phyloP scores from a whole-genome alignment of 1,140 invertebrate genomes.

The Anastatus disparis region DNA sequence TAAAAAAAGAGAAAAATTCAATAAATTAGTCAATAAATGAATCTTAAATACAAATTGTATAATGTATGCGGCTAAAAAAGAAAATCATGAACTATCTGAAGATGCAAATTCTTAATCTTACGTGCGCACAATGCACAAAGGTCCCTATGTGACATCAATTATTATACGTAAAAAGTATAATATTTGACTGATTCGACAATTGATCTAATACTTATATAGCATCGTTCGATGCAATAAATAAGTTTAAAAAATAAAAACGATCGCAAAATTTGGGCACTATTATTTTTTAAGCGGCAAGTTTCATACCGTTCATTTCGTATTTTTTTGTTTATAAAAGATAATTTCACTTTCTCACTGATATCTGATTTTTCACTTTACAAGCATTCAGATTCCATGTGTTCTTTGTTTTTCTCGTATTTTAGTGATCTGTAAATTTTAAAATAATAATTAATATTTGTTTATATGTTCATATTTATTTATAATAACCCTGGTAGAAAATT shows the following conservation, averaged over 20 bases:
- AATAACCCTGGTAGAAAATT: no score
- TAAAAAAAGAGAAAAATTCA: background rate
- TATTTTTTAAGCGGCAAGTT: background rate
- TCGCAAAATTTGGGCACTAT: conserved; percentile 1
- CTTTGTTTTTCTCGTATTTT: conserved; percentile 42
- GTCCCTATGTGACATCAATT: background rate
- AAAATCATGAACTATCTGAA: no score
- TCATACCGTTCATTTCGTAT: background rate
- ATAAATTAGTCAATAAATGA: background rate
- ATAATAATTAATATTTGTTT: no score
- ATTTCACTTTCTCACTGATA: conserved; percentile 14
- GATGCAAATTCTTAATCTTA: conserved; percentile 10
- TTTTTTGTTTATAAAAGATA: background rate
- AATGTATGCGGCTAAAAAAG: no score
- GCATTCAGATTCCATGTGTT: conserved; percentile 48
- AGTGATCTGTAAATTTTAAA: conserved; percentile 17
- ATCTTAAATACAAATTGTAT: no score
- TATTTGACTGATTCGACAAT: conserved; percentile 7
- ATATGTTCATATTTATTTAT: no score
- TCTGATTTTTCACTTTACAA: conserved; percentile 42
- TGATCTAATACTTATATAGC: conserved; percentile 36
- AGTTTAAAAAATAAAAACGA: conserved; percentile 33
- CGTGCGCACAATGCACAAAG: background rate
- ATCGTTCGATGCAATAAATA: conserved; percentile 36
- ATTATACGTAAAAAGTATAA: conserved; percentile 34